Evolutionary conservation across 2,797 vertebrate species (phyloP).

Genomic region (Apogon talboti): DNA sequence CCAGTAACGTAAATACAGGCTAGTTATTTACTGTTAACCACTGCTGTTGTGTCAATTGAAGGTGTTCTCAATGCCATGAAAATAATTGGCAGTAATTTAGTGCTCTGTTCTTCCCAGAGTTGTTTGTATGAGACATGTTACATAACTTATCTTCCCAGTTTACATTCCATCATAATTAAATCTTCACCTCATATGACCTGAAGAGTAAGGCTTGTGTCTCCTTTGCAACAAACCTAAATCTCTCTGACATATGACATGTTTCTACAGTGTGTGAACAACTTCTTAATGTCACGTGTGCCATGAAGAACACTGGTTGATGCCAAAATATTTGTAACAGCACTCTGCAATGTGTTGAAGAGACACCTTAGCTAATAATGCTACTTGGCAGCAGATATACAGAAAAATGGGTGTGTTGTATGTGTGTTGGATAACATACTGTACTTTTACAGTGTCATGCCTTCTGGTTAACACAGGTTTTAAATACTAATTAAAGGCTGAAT

Average conservation of each 20-base stretch:
- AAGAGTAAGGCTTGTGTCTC: neutral
- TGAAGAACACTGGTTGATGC: neutral
- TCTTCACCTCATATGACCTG: slow-evolving; percentile 3
- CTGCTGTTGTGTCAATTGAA: too few relatives aligned
- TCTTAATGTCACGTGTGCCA: neutral
- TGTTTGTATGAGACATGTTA: too few relatives aligned
- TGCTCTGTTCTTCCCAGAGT: too few relatives aligned
- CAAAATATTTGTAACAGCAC: neutral
- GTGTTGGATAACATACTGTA: slow-evolving; percentile 26
- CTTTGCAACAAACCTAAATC: neutral
- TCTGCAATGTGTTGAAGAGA: neutral
- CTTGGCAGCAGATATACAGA: neutral
- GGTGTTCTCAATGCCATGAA: too few relatives aligned
- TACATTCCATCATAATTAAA: slow-evolving; percentile 5
- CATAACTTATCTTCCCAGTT: neutral
- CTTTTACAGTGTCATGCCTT: slow-evolving; percentile 16
- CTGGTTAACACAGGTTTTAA: slow-evolving; percentile 4
- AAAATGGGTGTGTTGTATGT: neutral
- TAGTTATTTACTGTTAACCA: too few relatives aligned
- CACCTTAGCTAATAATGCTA: neutral
- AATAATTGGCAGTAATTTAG: too few relatives aligned
- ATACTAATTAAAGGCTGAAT: slow-evolving; percentile 23
- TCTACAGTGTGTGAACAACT: neutral
- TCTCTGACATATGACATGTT: neutral
- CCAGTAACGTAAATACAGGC: too few relatives aligned